phyloP scores from a whole-genome alignment of 2,797 vertebrate genomes.

The Poeciliopsis presidionis region DNA sequence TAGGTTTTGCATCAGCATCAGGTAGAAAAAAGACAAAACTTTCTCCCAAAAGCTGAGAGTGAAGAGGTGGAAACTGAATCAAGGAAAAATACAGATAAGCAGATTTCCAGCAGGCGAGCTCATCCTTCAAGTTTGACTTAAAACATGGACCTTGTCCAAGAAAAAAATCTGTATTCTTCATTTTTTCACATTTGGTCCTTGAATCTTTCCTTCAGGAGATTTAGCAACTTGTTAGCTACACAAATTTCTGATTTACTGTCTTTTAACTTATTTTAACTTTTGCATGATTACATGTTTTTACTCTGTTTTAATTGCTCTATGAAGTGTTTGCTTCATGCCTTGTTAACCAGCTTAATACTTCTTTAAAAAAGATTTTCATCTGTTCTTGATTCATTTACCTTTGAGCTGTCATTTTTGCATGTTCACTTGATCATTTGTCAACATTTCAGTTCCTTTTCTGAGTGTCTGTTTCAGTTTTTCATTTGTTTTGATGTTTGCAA shows the following conservation, averaged over 20 bases:
- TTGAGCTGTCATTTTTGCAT: not conserved
- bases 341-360: not conserved
- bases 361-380: not conserved
- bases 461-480: not conserved
- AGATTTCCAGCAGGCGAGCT: not conserved
- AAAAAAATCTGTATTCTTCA: not conserved
- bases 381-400: not conserved
- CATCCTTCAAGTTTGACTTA: not conserved
- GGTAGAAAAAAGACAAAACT: not conserved
- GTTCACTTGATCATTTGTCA: not conserved
- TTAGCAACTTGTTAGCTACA: not conserved
- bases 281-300: not conserved
- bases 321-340: not conserved
- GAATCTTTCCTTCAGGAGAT: not conserved
- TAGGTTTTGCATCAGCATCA: slow-evolving; percentile 26
- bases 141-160: not conserved
- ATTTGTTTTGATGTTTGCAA: not conserved
- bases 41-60: slow-evolving; percentile 21
- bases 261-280: not conserved
- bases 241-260: not conserved
- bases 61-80: slow-evolving; percentile 19
- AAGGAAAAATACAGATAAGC: slow-evolving; percentile 6
- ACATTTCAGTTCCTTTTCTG: not conserved
- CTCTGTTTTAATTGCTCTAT: not conserved
- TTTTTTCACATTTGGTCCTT: not conserved